A percentile compares a stretch with the other conserved stretches of the same genome.
Conservation (phyloP, 2,113 vertebrate species). For the Ophthalmolycus amberensis region DNA sequence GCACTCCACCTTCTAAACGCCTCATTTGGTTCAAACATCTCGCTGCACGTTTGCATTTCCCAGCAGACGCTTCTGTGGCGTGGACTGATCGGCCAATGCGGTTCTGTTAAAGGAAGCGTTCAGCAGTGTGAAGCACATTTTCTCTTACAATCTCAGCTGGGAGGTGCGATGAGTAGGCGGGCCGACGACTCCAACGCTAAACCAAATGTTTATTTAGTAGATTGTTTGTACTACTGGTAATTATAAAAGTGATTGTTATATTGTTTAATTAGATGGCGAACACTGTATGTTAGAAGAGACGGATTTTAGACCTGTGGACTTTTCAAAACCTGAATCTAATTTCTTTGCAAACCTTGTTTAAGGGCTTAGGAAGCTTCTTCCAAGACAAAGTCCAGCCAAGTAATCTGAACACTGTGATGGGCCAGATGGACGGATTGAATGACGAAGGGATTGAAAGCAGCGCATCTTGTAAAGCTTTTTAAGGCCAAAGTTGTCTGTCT, state of each 20-base stretch:
- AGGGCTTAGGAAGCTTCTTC: slow-evolving; percentile 42
- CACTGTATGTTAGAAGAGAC: slow-evolving; percentile 26
- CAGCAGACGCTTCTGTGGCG: slow-evolving; percentile 1
- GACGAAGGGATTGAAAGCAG: slow-evolving; percentile 30
- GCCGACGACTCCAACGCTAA: slow-evolving; percentile 44
- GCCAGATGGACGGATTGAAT: slow-evolving; percentile 40
- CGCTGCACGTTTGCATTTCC: background rate
- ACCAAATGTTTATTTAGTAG: slow-evolving; percentile 49
- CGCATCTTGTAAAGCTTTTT: slow-evolving; percentile 2
- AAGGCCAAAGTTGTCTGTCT: background rate
- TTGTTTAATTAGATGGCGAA: slow-evolving; percentile 34
- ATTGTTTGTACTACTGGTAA: slow-evolving; percentile 30
- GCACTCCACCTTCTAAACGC: background rate
- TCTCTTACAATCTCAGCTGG: slow-evolving; percentile 56
- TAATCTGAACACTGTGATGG: slow-evolving; percentile 66
- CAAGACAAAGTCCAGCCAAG: slow-evolving; percentile 48
- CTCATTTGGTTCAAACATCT: slow-evolving; percentile 16
- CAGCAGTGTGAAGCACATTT: background rate
- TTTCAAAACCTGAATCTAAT: slow-evolving; percentile 37
- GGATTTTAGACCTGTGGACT: slow-evolving; percentile 42
- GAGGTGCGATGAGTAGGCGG: slow-evolving; percentile 70
- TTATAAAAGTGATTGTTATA: slow-evolving; percentile 38
- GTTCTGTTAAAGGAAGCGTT: slow-evolving; percentile 12
- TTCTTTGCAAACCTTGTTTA: slow-evolving; percentile 10
- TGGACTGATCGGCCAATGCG: background rate